Conservation (phyloP, 2,113 vertebrate genomes). For the Halichoerus grypus region DNA sequence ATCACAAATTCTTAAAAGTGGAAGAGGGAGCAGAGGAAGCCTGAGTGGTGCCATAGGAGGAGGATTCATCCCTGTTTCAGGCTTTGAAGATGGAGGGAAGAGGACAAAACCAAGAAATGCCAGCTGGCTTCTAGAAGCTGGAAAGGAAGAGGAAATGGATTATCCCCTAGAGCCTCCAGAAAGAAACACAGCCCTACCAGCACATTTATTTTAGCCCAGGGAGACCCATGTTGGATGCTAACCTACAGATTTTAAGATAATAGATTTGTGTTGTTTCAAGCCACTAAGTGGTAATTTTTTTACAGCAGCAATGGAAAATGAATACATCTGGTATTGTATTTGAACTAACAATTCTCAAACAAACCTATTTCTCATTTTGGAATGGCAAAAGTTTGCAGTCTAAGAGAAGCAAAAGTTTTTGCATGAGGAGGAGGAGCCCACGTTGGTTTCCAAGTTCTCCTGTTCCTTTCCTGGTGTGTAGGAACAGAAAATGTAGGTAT, state of each 20-base stretch:
- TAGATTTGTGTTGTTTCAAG: background rate
- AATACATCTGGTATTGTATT: background rate
- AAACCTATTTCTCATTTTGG: background rate
- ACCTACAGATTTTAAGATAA: background rate
- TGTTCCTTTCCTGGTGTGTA: background rate
- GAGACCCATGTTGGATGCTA: background rate
- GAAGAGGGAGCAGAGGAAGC: background rate
- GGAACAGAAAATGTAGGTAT: background rate
- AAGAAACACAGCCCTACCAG: background rate
- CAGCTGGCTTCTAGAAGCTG: background rate
- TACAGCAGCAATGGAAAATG: background rate
- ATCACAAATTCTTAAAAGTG: background rate
- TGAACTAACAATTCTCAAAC: background rate
- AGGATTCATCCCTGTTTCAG: background rate
- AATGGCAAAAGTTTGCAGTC: background rate
- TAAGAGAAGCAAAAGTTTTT: constrained; percentile 33
- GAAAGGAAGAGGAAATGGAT: background rate
- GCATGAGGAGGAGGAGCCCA: background rate
- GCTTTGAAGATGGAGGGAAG: background rate
- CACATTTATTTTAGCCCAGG: background rate
- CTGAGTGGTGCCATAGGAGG: background rate
- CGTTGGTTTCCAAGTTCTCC: background rate
- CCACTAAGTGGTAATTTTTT: background rate
- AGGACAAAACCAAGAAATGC: background rate
- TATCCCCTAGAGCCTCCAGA: background rate